Percentiles rank a stretch among this genome's conserved stretches.
These are phyloP conservation scores for Pristionchus mayeri DNA, from an alignment of 2,888 invertebrate species.

Conservation along the genomic window DNA sequence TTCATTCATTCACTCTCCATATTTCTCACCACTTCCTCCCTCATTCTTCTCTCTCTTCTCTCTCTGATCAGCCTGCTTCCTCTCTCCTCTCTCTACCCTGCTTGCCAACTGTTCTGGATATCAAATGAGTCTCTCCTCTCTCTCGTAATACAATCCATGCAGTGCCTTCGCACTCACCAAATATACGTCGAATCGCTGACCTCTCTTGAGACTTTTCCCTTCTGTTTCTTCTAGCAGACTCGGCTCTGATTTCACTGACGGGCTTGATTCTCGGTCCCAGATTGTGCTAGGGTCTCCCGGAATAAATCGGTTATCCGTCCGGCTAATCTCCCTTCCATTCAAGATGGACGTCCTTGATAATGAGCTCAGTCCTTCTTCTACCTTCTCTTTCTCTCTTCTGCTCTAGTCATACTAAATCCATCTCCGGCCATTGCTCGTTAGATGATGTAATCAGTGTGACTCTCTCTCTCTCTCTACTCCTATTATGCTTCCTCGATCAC, in stretches of 20 bases:
- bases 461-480: background rate
- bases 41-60: background rate
- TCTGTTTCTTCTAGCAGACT: background rate
- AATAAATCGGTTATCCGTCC: conserved; percentile 35
- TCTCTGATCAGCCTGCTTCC: background rate
- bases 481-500: background rate
- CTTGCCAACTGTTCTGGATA: conserved; percentile 42
- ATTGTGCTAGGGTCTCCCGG: background rate
- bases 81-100: too few species aligned
- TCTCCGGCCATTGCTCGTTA: conserved; percentile 34
- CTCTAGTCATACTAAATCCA: background rate
- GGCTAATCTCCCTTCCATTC: conserved; percentile 27
- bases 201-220: conserved; percentile 13
- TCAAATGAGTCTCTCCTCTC: conserved; percentile 3
- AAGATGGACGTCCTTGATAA: conserved; percentile 39
- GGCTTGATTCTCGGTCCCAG: conserved; percentile 10
- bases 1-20: background rate
- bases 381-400: background rate
- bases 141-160: conserved; percentile 28
- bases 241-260: conserved; percentile 30
- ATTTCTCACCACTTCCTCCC: conserved; percentile 9
- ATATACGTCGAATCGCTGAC: conserved; percentile 23
- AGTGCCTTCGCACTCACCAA: conserved; percentile 36
- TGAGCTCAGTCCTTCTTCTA: background rate
- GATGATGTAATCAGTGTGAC: conserved; percentile 12